Base-by-base conservation (phyloP, 2,888 invertebrate species). In the Amorpha juglandis region DNA sequence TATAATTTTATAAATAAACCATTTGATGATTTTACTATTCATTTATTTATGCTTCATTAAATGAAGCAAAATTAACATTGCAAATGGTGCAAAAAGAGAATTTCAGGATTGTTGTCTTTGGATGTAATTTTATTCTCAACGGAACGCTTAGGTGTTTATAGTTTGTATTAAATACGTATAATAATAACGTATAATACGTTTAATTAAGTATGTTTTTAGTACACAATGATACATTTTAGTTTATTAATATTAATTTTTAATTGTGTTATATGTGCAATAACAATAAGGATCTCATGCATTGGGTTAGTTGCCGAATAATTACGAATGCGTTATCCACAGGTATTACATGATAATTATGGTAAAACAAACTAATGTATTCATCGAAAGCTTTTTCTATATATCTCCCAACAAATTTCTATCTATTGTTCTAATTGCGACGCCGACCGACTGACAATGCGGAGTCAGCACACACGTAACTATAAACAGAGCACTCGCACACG, bases 321-420 rank as follows among this genome's bases (percentile, higher is more conserved):
- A 47, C 45, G 51, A 62, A 47, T 75, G 63, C 78, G 27, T 3
- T 27, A 62, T 66, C 62, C 53, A 52, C 35, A 72, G 65, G 74
- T 65, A 71, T 81, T 78, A 84, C 78, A 73, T 69, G 72, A 71
- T 74, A 78, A 82, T 81, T 71, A 78, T 74, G 73, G 75, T 73
- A 79, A 81, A 79, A 81, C 78, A 81, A 78, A 75, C 74, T 77
- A 73, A 80, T 78, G 70, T 72, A 63, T 38, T 42, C 64, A 69
- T 62, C 76, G 69, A 75, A 76, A 77, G 74, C 73, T 88, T 88
- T 86, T 82, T 82, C 81, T 81, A 77, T 81, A 74, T 71, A 82
- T 83, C 87, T 88, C 83, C 74, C 84, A 84, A 84, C 81, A 78
- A 90, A 85, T 92, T 91, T 92, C 92, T 90, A 91, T 76, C 90